Percentiles rank a stretch among this genome's conserved stretches.
These are phyloP conservation scores for Drosophila meridiana DNA, from an alignment of 2,888 invertebrate genomes.

Conservation along the genomic window DNA sequence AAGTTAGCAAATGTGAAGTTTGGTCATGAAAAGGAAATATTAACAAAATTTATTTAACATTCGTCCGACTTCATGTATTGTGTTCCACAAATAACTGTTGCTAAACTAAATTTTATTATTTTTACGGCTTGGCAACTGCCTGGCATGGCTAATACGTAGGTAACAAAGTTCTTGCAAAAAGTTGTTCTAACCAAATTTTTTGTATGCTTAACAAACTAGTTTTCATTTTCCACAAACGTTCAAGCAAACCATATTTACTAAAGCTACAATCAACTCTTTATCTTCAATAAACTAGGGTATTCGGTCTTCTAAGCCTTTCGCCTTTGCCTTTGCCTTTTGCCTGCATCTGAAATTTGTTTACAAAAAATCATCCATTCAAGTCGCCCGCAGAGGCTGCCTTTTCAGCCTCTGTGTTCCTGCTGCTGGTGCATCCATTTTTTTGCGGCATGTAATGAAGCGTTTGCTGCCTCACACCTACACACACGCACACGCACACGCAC, in stretches of 20 bases:
- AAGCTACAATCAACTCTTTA: background rate
- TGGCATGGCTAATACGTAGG: too few relatives aligned
- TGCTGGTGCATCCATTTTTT: background rate
- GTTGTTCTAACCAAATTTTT: too few relatives aligned
- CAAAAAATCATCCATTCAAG: constrained; percentile 1
- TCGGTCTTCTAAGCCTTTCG: background rate
- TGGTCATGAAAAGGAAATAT: too few relatives aligned
- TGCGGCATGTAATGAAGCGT: constrained; percentile 54
- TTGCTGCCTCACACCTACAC: background rate
- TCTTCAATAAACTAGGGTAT: background rate
- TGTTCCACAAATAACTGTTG: too few relatives aligned
- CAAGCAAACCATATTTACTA: background rate
- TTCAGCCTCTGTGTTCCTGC: constrained; percentile 15
- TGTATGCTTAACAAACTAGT: too few relatives aligned
- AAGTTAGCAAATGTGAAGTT: too few relatives aligned
- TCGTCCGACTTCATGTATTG: too few relatives aligned
- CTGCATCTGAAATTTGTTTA: constrained; percentile 5
- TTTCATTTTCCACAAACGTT: too few relatives aligned
- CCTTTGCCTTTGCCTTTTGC: background rate
- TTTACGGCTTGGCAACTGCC: too few relatives aligned
- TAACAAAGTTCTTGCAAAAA: too few relatives aligned
- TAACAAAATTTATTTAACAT: too few relatives aligned
- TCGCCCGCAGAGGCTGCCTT: constrained; percentile 7
- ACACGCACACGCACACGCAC: background rate
- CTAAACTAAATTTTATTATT: too few relatives aligned